A percentile compares a stretch with the other conserved stretches of the same genome.
These are phyloP conservation scores for Apocrypta bakeri DNA, from an alignment of 1,140 invertebrate species.

Conservation along the genomic window DNA sequence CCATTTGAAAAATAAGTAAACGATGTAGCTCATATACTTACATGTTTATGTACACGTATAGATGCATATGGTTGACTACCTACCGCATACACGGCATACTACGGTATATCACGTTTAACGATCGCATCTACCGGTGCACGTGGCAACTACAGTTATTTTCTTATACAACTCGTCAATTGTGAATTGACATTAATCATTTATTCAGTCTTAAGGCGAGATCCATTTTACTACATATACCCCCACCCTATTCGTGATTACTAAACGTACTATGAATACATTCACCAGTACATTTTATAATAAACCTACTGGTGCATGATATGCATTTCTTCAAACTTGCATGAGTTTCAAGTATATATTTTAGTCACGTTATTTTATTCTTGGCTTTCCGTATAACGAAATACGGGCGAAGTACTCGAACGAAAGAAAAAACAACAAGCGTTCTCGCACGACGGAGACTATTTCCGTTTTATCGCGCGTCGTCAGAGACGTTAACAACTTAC, in stretches of 20 bases:
- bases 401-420: too few relatives aligned
- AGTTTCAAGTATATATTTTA: too few relatives aligned
- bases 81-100: not conserved
- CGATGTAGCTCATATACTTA: not conserved
- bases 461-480: conserved; percentile 36
- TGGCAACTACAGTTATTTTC: not conserved
- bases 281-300: too few relatives aligned
- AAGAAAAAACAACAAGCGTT: too few relatives aligned
- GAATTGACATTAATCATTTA: not conserved
- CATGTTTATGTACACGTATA: not conserved
- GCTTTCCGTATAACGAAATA: too few relatives aligned
- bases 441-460: conserved; percentile 25
- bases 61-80: not conserved
- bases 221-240: too few relatives aligned
- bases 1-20: not conserved
- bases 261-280: too few relatives aligned
- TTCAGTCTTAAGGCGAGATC: too few relatives aligned
- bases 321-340: too few relatives aligned
- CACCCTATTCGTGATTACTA: too few relatives aligned
- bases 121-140: not conserved
- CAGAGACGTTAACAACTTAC: conserved; percentile 37
- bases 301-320: too few relatives aligned
- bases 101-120: not conserved
- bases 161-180: not conserved
- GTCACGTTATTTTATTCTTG: too few relatives aligned